Evolutionary conservation across 1,140 invertebrate genomes (phyloP).

Genomic region (Brachionus koreanus): DNA sequence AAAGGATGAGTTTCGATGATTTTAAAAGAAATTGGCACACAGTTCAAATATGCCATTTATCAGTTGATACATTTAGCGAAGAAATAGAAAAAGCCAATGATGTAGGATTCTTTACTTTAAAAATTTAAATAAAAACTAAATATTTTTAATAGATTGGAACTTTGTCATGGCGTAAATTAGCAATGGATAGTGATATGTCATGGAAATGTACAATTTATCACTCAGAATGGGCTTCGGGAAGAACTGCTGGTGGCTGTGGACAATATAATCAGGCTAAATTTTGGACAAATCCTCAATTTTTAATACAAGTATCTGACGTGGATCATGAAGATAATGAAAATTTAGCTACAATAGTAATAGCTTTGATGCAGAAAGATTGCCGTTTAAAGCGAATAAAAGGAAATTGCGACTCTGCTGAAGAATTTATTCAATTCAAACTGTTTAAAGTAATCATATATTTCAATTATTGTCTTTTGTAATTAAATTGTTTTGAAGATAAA

Average conservation of each 20-base stretch:
- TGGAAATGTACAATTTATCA: slow-evolving; percentile 27
- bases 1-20: slow-evolving; percentile 42
- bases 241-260: slow-evolving; percentile 45
- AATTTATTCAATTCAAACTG: slow-evolving; percentile 44
- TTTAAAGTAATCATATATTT: not conserved
- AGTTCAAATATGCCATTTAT: slow-evolving; percentile 44
- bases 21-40: slow-evolving; percentile 18
- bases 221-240: slow-evolving; percentile 28
- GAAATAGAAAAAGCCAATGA: slow-evolving; percentile 9
- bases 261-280: slow-evolving; percentile 19
- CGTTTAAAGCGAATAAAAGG: slow-evolving; percentile 25
- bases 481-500: not conserved
- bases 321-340: slow-evolving; percentile 17
- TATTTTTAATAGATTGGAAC: slow-evolving; percentile 22
- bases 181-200: not conserved
- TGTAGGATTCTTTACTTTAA: not conserved
- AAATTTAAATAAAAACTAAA: not conserved
- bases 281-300: slow-evolving; percentile 45
- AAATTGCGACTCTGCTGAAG: slow-evolving; percentile 26
- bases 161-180: slow-evolving; percentile 38
- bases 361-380: slow-evolving; percentile 41
- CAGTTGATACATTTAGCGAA: not conserved
- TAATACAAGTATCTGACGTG: slow-evolving; percentile 36
- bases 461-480: not conserved
- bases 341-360: slow-evolving; percentile 7